These are phyloP conservation scores for Micoletzkya japonica DNA, from an alignment of 2,888 invertebrate species.

Conservation along the genomic window DNA sequence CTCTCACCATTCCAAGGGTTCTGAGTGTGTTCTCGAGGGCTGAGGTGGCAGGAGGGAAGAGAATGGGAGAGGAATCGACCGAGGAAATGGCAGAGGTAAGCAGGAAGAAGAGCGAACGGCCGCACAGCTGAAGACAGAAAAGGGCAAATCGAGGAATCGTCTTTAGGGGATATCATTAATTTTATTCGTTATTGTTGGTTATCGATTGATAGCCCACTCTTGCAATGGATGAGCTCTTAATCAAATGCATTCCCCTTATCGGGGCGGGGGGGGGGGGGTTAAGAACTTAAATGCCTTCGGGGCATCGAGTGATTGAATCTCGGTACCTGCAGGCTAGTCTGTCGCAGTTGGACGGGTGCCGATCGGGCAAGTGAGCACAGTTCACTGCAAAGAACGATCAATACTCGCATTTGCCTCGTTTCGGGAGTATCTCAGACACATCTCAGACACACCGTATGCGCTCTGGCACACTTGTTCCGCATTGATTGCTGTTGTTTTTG, in stretches of 20 bases:
- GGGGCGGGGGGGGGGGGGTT: not conserved
- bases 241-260: too few relatives aligned
- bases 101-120: constrained; percentile 41
- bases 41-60: constrained; percentile 39
- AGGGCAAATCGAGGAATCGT: too few relatives aligned
- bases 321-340: constrained; percentile 18
- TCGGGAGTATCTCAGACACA: too few relatives aligned
- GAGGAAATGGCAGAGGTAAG: constrained; percentile 34
- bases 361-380: constrained; percentile 3
- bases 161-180: not conserved
- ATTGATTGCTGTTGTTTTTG: too few relatives aligned
- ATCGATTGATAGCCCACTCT: too few relatives aligned
- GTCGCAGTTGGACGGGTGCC: constrained; percentile 2
- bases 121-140: constrained; percentile 33
- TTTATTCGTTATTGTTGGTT: too few relatives aligned
- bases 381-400: constrained; percentile 2
- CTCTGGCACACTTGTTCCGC: too few relatives aligned
- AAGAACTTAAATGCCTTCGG: not conserved
- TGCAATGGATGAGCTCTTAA: too few relatives aligned
- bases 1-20: constrained; percentile 37
- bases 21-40: constrained; percentile 34
- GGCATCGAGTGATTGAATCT: not conserved
- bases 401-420: too few relatives aligned
- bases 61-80: constrained; percentile 24
- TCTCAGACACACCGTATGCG: too few relatives aligned